Conservation (phyloP, 2,888 invertebrate genomes). For the Phymatocera aterrima region DNA sequence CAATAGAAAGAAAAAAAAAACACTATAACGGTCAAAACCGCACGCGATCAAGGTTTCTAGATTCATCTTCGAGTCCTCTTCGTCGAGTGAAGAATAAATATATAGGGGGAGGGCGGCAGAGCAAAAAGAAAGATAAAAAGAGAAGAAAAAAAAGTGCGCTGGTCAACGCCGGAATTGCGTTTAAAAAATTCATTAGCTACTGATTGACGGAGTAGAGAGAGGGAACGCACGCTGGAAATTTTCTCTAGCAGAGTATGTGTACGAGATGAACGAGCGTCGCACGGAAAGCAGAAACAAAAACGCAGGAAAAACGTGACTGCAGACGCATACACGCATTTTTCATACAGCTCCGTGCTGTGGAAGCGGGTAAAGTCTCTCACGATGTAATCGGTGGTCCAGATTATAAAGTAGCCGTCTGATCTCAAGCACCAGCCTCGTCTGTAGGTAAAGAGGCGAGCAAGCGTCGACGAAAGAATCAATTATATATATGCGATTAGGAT, state of each 20-base stretch:
- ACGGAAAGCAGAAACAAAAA: too few species aligned
- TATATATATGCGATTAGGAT: not conserved
- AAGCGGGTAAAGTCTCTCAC: not conserved
- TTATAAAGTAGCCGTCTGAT: not conserved
- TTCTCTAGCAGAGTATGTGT: too few species aligned
- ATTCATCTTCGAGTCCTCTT: not conserved
- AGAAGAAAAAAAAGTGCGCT: not conserved
- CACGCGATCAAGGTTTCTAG: too few species aligned
- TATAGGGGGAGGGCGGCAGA: not conserved
- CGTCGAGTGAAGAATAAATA: conserved; percentile 44
- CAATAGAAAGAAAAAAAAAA: too few species aligned
- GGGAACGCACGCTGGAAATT: too few species aligned
- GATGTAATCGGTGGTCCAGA: not conserved
- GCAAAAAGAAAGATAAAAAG: not conserved
- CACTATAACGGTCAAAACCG: too few species aligned
- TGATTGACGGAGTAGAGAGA: not conserved
- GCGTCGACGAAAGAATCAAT: too few species aligned
- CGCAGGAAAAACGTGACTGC: too few species aligned
- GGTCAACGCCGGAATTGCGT: conserved; percentile 5
- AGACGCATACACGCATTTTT: too few species aligned
- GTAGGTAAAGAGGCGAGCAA: not conserved
- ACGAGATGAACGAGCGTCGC: too few species aligned
- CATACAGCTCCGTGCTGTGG: not conserved
- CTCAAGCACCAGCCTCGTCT: not conserved
- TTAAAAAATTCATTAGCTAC: conserved; percentile 35